Conservation (phyloP, 2,797 vertebrate species). For the Xenopus petersii region DNA sequence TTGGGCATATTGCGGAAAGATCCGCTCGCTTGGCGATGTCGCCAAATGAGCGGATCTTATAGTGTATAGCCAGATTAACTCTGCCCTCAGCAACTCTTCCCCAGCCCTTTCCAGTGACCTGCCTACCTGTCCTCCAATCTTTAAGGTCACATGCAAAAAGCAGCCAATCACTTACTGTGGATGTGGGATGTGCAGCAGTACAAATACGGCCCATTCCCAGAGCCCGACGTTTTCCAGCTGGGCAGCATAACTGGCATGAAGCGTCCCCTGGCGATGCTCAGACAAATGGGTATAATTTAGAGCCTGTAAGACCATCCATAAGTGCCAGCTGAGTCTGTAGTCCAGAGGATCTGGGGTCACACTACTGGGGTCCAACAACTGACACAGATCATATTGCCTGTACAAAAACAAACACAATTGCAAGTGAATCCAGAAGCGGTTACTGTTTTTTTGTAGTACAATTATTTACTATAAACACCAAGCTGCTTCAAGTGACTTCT, state of each 20-base stretch:
- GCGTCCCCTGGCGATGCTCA: constrained; percentile 71
- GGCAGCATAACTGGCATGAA: constrained; percentile 85
- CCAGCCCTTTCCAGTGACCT: no score
- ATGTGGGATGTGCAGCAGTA: constrained; percentile 82
- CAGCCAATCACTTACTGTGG: constrained; percentile 53
- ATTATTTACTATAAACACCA: no score
- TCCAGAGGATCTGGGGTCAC: constrained; percentile 82
- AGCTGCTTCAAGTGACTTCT: no score
- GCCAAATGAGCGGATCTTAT: no score
- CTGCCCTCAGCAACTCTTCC: no score
- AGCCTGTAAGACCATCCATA: constrained; percentile 87
- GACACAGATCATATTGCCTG: constrained; percentile 84
- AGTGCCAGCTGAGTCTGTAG: constrained; percentile 90
- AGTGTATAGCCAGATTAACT: no score
- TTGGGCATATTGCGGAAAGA: no score
- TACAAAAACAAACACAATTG: neutral
- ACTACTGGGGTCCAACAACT: constrained; percentile 84
- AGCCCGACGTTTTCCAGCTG: constrained; percentile 86
- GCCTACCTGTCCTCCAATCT: no score
- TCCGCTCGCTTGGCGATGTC: no score
- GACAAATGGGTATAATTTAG: constrained; percentile 84
- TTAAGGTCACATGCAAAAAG: no score
- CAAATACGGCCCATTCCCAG: constrained; percentile 90
- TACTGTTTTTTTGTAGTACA: no score
- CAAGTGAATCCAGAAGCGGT: no score